These are phyloP conservation scores for Scylla paramamosain DNA, from an alignment of 1,140 invertebrate genomes.

Conservation along the genomic window DNA sequence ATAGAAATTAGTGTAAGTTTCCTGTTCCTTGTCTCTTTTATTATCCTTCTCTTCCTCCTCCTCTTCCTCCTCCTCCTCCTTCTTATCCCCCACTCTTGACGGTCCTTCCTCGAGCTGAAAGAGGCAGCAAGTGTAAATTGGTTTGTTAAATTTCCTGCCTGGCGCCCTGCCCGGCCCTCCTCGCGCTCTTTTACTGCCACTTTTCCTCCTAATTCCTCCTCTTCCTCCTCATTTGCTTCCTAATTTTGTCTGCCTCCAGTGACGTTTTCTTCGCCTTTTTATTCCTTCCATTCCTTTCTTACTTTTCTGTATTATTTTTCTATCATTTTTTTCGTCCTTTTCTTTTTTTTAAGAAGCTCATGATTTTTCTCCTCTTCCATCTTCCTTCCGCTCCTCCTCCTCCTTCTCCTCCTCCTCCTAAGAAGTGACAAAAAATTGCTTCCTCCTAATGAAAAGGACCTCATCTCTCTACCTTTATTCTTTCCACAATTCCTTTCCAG, in stretches of 20 bases:
- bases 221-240: background rate
- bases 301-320: background rate
- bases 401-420: background rate
- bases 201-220: background rate
- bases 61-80: background rate
- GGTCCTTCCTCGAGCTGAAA: background rate
- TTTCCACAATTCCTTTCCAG: background rate
- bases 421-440: background rate
- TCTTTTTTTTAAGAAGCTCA: background rate
- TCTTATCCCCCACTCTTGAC: background rate
- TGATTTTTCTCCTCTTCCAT: background rate
- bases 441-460: conserved; percentile 3
- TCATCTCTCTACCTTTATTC: background rate
- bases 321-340: too few species aligned
- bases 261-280: background rate
- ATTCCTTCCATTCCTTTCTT: background rate
- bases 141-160: background rate
- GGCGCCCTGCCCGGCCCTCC: background rate
- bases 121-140: conserved; percentile 13
- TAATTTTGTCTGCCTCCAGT: background rate
- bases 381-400: background rate
- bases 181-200: background rate
- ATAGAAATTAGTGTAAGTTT: background rate
- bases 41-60: background rate
- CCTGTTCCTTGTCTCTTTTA: background rate